Conservation (phyloP, 2,888 invertebrate species). For the Cyaniris semiargus region DNA sequence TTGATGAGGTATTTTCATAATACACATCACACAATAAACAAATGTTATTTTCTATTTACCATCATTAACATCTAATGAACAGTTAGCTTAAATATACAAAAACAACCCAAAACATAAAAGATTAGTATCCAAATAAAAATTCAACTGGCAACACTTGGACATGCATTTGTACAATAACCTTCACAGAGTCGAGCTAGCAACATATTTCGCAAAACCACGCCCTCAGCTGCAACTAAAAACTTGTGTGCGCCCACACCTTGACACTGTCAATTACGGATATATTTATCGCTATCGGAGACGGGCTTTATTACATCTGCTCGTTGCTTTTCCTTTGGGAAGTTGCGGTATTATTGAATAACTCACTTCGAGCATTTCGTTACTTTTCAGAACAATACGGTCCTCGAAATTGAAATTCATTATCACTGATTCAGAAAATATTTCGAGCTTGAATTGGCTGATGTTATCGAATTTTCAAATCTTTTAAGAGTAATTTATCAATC, state of each 20-base stretch:
- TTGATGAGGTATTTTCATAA: neutral
- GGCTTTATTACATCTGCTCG: constrained; percentile 33
- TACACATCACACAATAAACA: neutral
- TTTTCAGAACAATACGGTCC: neutral
- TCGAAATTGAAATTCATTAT: neutral
- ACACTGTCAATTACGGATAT: constrained; percentile 39
- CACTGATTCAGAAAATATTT: neutral
- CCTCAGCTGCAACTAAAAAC: constrained; percentile 35
- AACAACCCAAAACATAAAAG: neutral
- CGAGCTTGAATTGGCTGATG: neutral
- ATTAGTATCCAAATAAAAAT: neutral
- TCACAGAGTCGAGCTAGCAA: constrained; percentile 34
- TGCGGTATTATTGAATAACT: neutral
- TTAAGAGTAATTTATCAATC: neutral
- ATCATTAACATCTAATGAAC: neutral
- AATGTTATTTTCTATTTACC: neutral
- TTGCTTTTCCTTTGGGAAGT: constrained; percentile 17
- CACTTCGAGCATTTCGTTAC: neutral
- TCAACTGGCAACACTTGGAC: constrained; percentile 13
- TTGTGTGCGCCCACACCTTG: constrained; percentile 41
- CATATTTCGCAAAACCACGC: constrained; percentile 37
- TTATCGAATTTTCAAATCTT: neutral
- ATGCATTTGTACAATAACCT: constrained; percentile 36
- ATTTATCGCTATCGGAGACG: constrained; percentile 36
- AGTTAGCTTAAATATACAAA: neutral